These are phyloP conservation scores for Kryphioiulus occultus DNA, from an alignment of 2,888 invertebrate genomes.

Conservation along the genomic window DNA sequence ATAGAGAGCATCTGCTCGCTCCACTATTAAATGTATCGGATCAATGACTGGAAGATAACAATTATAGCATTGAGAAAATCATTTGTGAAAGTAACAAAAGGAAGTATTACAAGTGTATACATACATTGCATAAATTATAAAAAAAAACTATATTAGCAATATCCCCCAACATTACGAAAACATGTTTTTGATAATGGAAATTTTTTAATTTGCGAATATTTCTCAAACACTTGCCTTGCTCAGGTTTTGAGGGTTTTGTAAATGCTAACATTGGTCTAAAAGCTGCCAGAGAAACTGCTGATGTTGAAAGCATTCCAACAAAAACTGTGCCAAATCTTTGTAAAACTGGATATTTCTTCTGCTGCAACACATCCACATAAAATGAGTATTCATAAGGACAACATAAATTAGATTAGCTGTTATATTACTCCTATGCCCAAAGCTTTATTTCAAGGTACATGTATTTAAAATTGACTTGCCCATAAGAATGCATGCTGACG, in stretches of 20 bases:
- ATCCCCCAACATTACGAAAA: too few relatives aligned
- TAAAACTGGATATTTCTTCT: background rate
- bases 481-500: background rate
- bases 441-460: too few relatives aligned
- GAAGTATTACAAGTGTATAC: too few relatives aligned
- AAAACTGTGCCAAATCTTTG: background rate
- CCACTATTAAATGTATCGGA: background rate
- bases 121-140: too few relatives aligned
- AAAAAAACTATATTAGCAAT: too few relatives aligned
- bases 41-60: background rate
- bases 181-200: too few relatives aligned
- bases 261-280: background rate
- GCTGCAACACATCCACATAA: background rate
- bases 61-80: background rate
- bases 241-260: background rate
- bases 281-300: background rate
- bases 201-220: too few relatives aligned
- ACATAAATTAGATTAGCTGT: too few relatives aligned
- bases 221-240: background rate
- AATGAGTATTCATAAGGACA: background rate
- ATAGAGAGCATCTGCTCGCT: conserved; percentile 43
- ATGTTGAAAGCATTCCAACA: background rate
- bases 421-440: too few relatives aligned
- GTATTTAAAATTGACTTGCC: background rate
- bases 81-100: too few relatives aligned